Conservation (phyloP, 2,888 invertebrate genomes). For the Saturnia japonica region DNA sequence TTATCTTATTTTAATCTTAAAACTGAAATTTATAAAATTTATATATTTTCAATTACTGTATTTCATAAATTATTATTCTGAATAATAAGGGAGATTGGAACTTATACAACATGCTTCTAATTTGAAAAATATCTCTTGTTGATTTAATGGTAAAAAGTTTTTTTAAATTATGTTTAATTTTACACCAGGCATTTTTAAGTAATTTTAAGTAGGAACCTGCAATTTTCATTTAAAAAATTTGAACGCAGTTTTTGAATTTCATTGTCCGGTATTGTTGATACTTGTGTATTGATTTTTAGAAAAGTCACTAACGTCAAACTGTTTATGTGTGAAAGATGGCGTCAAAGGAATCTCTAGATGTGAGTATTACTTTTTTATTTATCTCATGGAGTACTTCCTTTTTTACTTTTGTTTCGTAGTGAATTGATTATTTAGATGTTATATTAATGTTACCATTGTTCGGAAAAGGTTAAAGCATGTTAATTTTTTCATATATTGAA, state of each 20-base stretch:
- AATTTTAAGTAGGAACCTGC: not conserved
- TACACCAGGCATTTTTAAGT: not conserved
- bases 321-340: constrained; percentile 80
- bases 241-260: not conserved
- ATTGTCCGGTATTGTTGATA: constrained; percentile 44
- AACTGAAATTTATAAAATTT: too few relatives aligned
- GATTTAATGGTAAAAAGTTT: too few relatives aligned
- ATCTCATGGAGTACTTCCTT: constrained; percentile 28
- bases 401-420: constrained; percentile 22
- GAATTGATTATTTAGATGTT: constrained; percentile 24
- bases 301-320: constrained; percentile 69
- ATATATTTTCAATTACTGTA: too few relatives aligned
- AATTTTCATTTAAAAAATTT: not conserved
- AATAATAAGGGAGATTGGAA: too few relatives aligned
- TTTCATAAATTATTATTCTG: too few relatives aligned
- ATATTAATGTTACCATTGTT: constrained; percentile 18
- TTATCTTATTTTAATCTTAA: too few relatives aligned
- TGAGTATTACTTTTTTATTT: constrained; percentile 60
- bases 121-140: too few relatives aligned
- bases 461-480: not conserved
- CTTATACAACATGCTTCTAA: too few relatives aligned
- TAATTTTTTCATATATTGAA: constrained; percentile 27
- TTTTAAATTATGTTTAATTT: not conserved
- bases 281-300: constrained; percentile 63
- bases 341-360: constrained; percentile 80